phyloP scores from a whole-genome alignment of 2,113 vertebrate genomes.

The Phaethon lepturus region DNA sequence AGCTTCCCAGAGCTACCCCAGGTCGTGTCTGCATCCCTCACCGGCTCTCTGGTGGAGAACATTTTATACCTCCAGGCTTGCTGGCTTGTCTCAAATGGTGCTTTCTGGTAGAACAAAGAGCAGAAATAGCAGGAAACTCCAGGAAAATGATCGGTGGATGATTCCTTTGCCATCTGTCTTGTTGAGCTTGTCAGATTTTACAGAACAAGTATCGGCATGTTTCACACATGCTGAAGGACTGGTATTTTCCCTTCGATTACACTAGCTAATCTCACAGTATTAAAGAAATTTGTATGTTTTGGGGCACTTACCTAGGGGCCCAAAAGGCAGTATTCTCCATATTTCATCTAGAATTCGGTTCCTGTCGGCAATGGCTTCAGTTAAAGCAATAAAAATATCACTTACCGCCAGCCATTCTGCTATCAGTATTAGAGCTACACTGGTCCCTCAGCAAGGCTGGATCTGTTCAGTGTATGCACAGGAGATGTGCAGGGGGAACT shows the following conservation, averaged over 20 bases:
- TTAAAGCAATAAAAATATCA: background rate
- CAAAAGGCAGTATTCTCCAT: background rate
- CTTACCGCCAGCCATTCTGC: background rate
- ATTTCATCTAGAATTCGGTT: background rate
- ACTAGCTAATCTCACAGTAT: background rate
- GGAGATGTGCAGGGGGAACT: background rate
- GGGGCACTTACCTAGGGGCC: background rate
- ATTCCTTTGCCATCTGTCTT: background rate
- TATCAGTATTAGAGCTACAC: background rate
- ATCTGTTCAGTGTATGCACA: background rate
- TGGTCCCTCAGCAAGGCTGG: background rate
- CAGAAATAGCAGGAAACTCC: background rate
- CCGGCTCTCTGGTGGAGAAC: background rate
- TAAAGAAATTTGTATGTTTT: background rate
- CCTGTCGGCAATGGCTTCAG: background rate
- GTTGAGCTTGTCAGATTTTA: background rate
- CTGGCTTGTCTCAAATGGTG: background rate
- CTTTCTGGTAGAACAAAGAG: background rate
- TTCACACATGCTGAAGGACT: background rate
- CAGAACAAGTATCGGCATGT: fast-evolving
- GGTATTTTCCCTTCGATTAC: background rate
- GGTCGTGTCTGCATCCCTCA: background rate
- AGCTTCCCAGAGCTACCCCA: background rate
- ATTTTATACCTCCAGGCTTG: background rate
- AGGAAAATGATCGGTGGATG: background rate